Percentiles rank a stretch among this genome's conserved stretches.
Evolutionary conservation across 2,113 vertebrate genomes (phyloP).

Genomic region (Microcebus lehilahytsara): DNA sequence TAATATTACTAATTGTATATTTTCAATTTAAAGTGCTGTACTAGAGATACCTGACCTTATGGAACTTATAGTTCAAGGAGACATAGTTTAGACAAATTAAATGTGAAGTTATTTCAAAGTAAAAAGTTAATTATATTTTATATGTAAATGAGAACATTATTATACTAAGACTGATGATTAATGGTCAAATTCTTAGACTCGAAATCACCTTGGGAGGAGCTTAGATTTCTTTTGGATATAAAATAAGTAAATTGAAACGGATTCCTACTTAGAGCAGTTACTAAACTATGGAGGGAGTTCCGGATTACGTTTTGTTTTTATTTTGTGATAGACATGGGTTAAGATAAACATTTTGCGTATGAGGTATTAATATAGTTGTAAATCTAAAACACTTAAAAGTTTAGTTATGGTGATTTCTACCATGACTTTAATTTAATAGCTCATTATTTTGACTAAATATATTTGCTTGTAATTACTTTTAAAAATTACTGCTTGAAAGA

Average conservation of each 20-base stretch:
- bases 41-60: neutral
- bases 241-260: slow-evolving; percentile 43
- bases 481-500: slow-evolving; percentile 45
- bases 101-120: slow-evolving; percentile 16
- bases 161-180: neutral
- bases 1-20: neutral
- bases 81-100: slow-evolving; percentile 1
- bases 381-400: neutral
- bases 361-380: neutral
- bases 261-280: neutral
- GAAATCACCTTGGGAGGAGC: slow-evolving; percentile 41
- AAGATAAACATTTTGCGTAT: slow-evolving; percentile 19
- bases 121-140: slow-evolving; percentile 33
- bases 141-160: neutral
- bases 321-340: slow-evolving; percentile 6
- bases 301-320: slow-evolving; percentile 26
- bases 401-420: slow-evolving; percentile 4
- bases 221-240: slow-evolving; percentile 39
- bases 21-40: neutral
- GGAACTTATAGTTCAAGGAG: neutral
- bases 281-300: neutral
- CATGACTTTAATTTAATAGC: neutral
- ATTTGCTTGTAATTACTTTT: neutral
- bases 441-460: neutral
- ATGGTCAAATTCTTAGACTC: neutral